Base-by-base conservation (phyloP, 2,113 vertebrate genomes). In the Xiphophorus hellerii region DNA sequence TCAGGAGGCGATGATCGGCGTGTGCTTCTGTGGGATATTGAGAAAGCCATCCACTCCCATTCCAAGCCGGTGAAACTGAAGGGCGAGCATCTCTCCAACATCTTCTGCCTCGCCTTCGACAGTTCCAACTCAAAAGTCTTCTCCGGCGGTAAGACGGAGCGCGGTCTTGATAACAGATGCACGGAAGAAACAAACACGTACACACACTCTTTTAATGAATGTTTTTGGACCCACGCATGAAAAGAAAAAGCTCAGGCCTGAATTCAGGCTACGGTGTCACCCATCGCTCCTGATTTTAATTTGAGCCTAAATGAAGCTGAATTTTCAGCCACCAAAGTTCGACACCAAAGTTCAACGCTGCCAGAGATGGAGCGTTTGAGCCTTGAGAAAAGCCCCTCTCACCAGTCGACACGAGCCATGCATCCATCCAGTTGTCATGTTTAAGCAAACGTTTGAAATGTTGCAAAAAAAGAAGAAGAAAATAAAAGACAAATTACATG, bases 31-130 rank as follows among this genome's bases (percentile, higher is more conserved):
- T 99, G 98, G 98, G 95, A 98, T 85, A 96, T 99, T 96, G 98
- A 99, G 89, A 93, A 97, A 93, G 95, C 97, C 72, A 96, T 99
- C 89, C 96, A 98, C 35, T 93, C 96, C 11, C 96, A 94, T 76
- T 93, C 97, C 71, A 98, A 97, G 83, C 98, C 98, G 14, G 84
- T 98, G 76, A 98, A 98, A 51, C 94, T 99, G 91, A 99, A 98
- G 92, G 98, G 98, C 31, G 97, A 98, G 33, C 98, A 99, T 86
- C 96, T 98, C 82, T 99, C 98, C 35, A 99, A 99, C 85, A 99
- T 99, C 89, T 99, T 99, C 93, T 99, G 98, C 80, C 92, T 99
- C 10, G 97, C 98, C 77, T 99, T 99, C 84, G 97, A 99, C 94
- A 99, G 97, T 85, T 96, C 96, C 66, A 99, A 99, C 92, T 97